These are phyloP conservation scores for Euura lappo DNA, from an alignment of 1,140 invertebrate genomes.

Conservation along the genomic window DNA sequence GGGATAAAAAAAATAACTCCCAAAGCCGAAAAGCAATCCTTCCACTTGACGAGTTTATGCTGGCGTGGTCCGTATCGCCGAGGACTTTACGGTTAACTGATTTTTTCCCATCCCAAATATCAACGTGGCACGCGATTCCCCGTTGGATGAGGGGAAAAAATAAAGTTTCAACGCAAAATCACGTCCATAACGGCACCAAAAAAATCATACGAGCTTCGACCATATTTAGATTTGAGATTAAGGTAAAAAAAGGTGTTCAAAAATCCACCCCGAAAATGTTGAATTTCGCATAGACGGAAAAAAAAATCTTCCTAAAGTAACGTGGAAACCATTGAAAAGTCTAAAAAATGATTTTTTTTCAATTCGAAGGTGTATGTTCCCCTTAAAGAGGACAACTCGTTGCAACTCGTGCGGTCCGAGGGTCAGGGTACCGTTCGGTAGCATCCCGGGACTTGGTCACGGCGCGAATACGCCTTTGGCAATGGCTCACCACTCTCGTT, in stretches of 20 bases:
- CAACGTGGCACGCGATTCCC: not conserved
- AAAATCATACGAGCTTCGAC: no score
- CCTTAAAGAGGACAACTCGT: not conserved
- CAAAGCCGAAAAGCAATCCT: not conserved
- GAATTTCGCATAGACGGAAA: no score
- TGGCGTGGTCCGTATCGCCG: not conserved
- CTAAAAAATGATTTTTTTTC: no score
- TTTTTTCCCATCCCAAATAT: not conserved
- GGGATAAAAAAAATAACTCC: not conserved
- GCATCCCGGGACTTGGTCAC: not conserved
- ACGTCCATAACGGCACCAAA: no score
- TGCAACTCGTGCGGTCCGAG: not conserved
- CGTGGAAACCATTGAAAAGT: no score
- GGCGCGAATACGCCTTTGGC: not conserved
- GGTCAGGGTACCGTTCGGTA: not conserved
- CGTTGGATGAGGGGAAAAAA: not conserved
- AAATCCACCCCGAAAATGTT: no score
- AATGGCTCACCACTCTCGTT: not conserved
- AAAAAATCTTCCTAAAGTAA: no score
- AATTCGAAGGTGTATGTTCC: not conserved
- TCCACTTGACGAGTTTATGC: constrained; percentile 3
- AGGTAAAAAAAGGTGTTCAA: no score
- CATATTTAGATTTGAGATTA: no score
- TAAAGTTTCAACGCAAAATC: not conserved
- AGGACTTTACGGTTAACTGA: constrained; percentile 1